phyloP scores from a whole-genome alignment of 2,797 vertebrate species.

The Rhadinocentrus ornatus region DNA sequence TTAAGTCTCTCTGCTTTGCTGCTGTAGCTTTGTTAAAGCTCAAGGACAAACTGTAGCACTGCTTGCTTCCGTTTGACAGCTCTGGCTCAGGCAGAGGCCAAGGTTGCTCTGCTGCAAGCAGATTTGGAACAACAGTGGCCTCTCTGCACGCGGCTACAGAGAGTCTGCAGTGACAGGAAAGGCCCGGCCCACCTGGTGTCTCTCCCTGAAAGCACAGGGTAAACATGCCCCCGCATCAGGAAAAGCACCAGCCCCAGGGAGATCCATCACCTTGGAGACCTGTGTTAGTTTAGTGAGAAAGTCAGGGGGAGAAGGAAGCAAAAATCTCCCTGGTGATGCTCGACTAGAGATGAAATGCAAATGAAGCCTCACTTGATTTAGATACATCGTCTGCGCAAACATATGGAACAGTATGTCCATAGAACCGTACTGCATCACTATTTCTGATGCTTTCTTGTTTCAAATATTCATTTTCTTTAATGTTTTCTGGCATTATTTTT shows the following conservation, averaged over 20 bases:
- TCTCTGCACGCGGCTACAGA: conserved; percentile 15
- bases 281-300: conserved; percentile 37
- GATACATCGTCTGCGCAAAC: conserved; percentile 3
- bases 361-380: conserved; percentile 19
- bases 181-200: conserved; percentile 46
- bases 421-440: conserved; percentile 13
- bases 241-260: conserved; percentile 43
- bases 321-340: conserved; percentile 50
- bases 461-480: background rate
- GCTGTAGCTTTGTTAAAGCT: conserved; percentile 38
- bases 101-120: conserved; percentile 21
- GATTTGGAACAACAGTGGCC: conserved; percentile 16
- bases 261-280: conserved; percentile 71
- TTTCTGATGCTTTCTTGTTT: conserved; percentile 10
- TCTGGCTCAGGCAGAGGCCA: conserved; percentile 29
- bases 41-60: conserved; percentile 48
- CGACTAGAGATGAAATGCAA: conserved; percentile 23
- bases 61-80: conserved; percentile 21
- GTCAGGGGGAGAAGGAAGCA: conserved; percentile 29
- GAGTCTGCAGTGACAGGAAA: conserved; percentile 46
- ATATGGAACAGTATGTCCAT: conserved; percentile 7
- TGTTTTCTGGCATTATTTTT: conserved; percentile 1
- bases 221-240: conserved; percentile 38
- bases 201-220: conserved; percentile 58
- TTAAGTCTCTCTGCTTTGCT: conserved; percentile 34